Conservation (phyloP, 2,113 vertebrate species). For the Gnathonemus echidnorhynchus region DNA sequence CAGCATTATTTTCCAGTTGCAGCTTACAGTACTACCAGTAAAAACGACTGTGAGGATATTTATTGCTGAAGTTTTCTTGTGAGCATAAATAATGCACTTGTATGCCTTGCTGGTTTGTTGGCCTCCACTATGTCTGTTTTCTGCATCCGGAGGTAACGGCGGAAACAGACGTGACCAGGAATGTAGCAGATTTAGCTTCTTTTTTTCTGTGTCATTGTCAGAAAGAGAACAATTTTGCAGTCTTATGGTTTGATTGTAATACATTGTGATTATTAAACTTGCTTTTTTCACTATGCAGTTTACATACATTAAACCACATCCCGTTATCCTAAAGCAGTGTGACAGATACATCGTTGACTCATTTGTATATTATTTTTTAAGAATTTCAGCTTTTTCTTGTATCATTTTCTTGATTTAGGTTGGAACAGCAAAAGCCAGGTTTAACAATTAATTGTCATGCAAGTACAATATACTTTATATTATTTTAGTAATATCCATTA, state of each 20-base stretch:
- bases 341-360: not conserved
- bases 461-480: not conserved
- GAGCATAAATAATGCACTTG: not conserved
- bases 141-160: not conserved
- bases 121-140: not conserved
- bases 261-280: not conserved
- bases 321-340: not conserved
- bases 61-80: not conserved
- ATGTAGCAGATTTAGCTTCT: not conserved
- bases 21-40: not conserved
- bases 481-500: not conserved
- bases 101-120: not conserved
- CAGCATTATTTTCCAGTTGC: not conserved
- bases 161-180: not conserved
- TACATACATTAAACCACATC: not conserved
- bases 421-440: not conserved
- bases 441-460: not conserved
- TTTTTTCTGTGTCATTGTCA: not conserved
- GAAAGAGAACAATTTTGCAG: not conserved
- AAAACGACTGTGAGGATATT: not conserved
- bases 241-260: not conserved
- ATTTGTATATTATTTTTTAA: not conserved
- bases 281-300: not conserved
- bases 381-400: not conserved
- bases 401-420: not conserved